A percentile compares a stretch with the other conserved stretches of the same genome.
phyloP scores from a whole-genome alignment of 1,140 invertebrate genomes.

The Apolygus lucorum region DNA sequence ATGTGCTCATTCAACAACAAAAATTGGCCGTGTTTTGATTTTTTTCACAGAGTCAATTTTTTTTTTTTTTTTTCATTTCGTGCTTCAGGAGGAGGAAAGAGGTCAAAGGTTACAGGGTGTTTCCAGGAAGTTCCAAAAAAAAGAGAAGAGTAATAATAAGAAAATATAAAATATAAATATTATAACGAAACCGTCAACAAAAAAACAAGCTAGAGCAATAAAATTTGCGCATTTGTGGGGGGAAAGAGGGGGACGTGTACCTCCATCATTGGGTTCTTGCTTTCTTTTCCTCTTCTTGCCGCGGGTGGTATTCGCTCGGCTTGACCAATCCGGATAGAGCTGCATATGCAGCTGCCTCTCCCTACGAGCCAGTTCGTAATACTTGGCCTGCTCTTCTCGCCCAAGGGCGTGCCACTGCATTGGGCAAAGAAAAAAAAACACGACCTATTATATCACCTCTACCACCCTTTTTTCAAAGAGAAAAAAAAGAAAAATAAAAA shows the following conservation, averaged over 20 bases:
- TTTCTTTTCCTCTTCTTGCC: slow-evolving; percentile 99
- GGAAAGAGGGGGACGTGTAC: slow-evolving; percentile 47
- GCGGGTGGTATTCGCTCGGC: slow-evolving; percentile 92
- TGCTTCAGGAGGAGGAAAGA: slow-evolving; percentile 10
- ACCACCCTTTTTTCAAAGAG: neutral
- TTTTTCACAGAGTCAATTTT: slow-evolving; percentile 16
- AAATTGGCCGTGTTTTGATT: neutral
- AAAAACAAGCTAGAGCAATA: slow-evolving; percentile 29
- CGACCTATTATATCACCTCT: slow-evolving; percentile 14
- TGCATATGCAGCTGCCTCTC: slow-evolving; percentile 98
- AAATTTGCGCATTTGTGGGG: slow-evolving; percentile 30
- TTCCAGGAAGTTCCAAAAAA: neutral
- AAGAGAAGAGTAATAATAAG: slow-evolving; percentile 5
- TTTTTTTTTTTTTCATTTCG: no score
- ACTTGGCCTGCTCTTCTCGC: slow-evolving; percentile 97
- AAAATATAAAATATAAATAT: slow-evolving; percentile 24
- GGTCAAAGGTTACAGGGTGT: neutral
- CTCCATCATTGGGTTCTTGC: slow-evolving; percentile 94
- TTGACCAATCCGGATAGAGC: slow-evolving; percentile 98
- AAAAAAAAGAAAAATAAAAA: slow-evolving; percentile 25
- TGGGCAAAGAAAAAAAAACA: slow-evolving; percentile 19
- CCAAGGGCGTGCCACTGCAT: slow-evolving; percentile 94
- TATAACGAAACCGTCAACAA: slow-evolving; percentile 32
- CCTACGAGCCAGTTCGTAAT: slow-evolving; percentile 97
- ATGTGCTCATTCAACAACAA: neutral